phyloP scores from a whole-genome alignment of 2,797 vertebrate species.

The Cynopterus sphinx region DNA sequence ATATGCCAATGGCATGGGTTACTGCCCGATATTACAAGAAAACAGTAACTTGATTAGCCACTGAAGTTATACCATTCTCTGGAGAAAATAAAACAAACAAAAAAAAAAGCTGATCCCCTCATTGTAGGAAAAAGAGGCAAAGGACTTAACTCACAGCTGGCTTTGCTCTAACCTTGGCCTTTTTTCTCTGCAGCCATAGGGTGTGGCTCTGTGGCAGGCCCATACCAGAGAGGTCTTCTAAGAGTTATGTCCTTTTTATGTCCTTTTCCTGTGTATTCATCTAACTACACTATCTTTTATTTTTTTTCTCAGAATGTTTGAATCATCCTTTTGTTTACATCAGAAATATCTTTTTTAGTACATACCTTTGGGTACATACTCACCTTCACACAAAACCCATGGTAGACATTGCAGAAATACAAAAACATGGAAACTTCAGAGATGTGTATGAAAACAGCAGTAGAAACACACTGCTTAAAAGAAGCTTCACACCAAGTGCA shows the following conservation, averaged over 20 bases:
- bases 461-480: background rate
- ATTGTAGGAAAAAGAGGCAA: background rate
- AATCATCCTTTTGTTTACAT: background rate
- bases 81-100: slow-evolving; percentile 4
- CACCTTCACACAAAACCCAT: background rate
- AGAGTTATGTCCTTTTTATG: background rate
- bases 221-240: background rate
- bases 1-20: background rate
- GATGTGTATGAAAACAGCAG: background rate
- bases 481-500: background rate
- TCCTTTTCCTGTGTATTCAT: background rate
- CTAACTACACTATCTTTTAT: background rate
- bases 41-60: background rate
- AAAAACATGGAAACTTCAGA: background rate
- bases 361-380: background rate
- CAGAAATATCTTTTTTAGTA: background rate
- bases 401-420: background rate
- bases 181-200: background rate
- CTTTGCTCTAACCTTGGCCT: background rate
- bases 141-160: background rate
- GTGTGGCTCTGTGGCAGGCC: background rate
- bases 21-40: background rate
- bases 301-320: background rate
- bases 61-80: background rate
- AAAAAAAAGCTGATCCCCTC: background rate